These are phyloP conservation scores for Phaedon cochleariae DNA, from an alignment of 2,888 invertebrate genomes.

Conservation along the genomic window DNA sequence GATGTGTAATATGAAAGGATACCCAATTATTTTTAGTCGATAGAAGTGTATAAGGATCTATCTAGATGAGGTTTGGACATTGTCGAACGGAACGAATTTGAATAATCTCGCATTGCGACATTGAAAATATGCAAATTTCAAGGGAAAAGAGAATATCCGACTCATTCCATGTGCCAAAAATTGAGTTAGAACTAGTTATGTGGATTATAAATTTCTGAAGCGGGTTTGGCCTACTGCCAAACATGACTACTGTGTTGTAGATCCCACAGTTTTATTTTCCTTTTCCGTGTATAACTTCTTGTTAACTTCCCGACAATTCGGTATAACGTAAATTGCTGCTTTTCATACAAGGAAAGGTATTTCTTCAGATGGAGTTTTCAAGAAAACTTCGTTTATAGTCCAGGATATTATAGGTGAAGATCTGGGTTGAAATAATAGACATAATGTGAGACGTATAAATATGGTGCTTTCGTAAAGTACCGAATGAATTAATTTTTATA, in stretches of 20 bases:
- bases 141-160: background rate
- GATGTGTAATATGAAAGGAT: too few relatives aligned
- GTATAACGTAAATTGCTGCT: background rate
- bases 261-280: conserved; percentile 13
- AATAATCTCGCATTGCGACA: background rate
- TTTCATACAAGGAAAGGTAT: conserved; percentile 1
- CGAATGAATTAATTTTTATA: too few relatives aligned
- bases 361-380: background rate
- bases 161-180: conserved; percentile 1
- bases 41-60: too few relatives aligned
- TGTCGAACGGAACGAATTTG: too few relatives aligned
- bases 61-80: too few relatives aligned
- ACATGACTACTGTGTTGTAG: conserved; percentile 11
- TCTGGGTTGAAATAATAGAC: too few relatives aligned
- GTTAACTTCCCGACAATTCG: conserved; percentile 3
- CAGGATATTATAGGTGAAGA: background rate
- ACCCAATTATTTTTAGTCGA: too few relatives aligned
- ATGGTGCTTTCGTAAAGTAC: too few relatives aligned
- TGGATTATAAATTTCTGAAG: conserved; percentile 12
- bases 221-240: conserved; percentile 12
- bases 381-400: background rate
- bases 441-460: too few relatives aligned
- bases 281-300: conserved; percentile 3
- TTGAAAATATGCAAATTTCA: background rate
- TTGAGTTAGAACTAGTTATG: conserved; percentile 6